A percentile compares a stretch with the other conserved stretches of the same genome.
phyloP scores from a whole-genome alignment of 2,888 invertebrate genomes.

The Sphaerophoria rueppellii region DNA sequence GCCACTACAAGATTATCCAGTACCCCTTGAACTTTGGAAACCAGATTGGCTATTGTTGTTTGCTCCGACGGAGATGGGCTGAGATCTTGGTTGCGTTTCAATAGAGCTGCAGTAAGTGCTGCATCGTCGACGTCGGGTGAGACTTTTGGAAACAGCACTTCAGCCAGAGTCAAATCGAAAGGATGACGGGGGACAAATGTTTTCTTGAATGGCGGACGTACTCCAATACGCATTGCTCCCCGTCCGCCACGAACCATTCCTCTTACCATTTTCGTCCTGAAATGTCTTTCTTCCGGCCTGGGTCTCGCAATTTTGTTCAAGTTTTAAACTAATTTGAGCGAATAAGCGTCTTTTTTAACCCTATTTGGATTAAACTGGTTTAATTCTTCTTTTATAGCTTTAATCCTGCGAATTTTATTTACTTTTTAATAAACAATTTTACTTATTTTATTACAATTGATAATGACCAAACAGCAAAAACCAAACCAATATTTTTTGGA shows the following conservation, averaged over 20 bases:
- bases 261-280: slow-evolving; percentile 85
- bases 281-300: too few relatives aligned
- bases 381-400: too few relatives aligned
- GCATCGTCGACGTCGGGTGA: slow-evolving; percentile 92
- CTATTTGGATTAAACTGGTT: too few relatives aligned
- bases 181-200: slow-evolving; percentile 89
- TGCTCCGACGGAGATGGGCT: slow-evolving; percentile 96
- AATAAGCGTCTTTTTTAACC: too few relatives aligned
- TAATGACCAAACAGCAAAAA: too few relatives aligned
- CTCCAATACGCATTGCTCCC: slow-evolving; percentile 86
- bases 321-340: too few relatives aligned
- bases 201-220: slow-evolving; percentile 86
- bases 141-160: slow-evolving; percentile 93
- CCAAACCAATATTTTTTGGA: too few relatives aligned
- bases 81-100: slow-evolving; percentile 95
- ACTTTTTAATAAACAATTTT: too few relatives aligned
- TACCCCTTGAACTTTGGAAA: slow-evolving; percentile 97
- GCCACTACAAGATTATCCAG: slow-evolving; percentile 97
- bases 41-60: slow-evolving; percentile 94
- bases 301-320: too few relatives aligned
- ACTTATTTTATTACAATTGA: too few relatives aligned
- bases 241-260: slow-evolving; percentile 87
- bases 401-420: too few relatives aligned
- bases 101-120: slow-evolving; percentile 91
- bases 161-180: slow-evolving; percentile 93